phyloP scores from a whole-genome alignment of 2,113 vertebrate genomes.

The Oryzias celebensis region DNA sequence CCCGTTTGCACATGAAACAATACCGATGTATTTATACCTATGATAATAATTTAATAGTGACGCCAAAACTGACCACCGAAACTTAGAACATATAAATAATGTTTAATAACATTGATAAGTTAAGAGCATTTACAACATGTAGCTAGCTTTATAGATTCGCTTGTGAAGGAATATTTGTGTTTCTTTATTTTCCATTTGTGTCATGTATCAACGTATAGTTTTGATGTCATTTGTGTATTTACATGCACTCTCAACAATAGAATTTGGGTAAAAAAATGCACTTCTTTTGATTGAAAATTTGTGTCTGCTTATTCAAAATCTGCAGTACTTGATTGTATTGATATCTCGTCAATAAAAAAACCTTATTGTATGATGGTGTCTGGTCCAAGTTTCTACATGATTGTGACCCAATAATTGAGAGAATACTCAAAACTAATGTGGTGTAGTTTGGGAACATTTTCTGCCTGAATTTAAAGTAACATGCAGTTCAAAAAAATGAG shows the following conservation, averaged over 20 bases:
- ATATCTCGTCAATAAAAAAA: conserved; percentile 94
- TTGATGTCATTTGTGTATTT: conserved; percentile 44
- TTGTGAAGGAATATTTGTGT: conserved; percentile 75
- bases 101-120: conserved; percentile 74
- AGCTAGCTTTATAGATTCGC: conserved; percentile 74
- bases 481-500: conserved; percentile 3
- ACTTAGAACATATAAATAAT: conserved; percentile 70
- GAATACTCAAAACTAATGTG: neutral
- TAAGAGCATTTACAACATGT: conserved; percentile 72
- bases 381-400: conserved; percentile 19
- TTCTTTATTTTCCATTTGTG: conserved; percentile 73
- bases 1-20: conserved; percentile 81
- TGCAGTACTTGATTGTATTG: conserved; percentile 91
- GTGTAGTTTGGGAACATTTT: no score
- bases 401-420: neutral
- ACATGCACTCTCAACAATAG: conserved; percentile 85
- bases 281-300: conserved; percentile 85
- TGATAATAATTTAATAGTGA: conserved; percentile 77
- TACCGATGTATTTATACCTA: conserved; percentile 80
- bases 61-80: conserved; percentile 73
- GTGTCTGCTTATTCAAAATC: conserved; percentile 88
- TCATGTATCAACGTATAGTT: conserved; percentile 73
- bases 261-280: conserved; percentile 87
- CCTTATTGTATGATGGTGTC: conserved; percentile 66
- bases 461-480: neutral